Evolutionary conservation across 2,113 vertebrate species (phyloP), one percentile per base, ranked within the genome.

Genomic region (Petrocephalus microphthalmus): DNA sequence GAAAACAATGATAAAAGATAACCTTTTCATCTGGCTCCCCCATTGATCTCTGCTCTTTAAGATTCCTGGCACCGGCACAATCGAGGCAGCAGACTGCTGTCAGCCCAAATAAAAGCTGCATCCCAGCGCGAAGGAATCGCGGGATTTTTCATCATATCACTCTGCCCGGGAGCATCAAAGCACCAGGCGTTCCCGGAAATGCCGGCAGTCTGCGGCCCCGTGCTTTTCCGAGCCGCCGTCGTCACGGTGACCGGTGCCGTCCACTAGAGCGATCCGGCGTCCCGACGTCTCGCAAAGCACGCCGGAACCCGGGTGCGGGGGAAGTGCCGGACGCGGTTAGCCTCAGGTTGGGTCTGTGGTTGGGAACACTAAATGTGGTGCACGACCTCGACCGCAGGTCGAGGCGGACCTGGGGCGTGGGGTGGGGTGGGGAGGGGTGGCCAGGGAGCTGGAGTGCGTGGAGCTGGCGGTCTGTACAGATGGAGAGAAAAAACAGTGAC

Each of bases 11-110:
- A 54, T 85, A 25, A 53, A 83, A 83, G 52, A 10, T 85, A 85
- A 85, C 84, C 84, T 85, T 85, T 85, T 42, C 52, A 85, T 85
- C 84, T 56, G 45, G 52, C 52, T 54, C 84, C n/a, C 52, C 84
- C 29, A 85, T 56, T 85, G 84, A 85, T 85, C 84, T 17, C 22
- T 8, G 22, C 25, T 85, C 15, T 85, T 53, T 8, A 54, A 53
- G 25, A 56, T 37, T 56, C 49, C 49, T 29, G 82, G 82, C n/a
- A 84, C 47, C 49, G 29, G n/a, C 49, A 29, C 8, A 51, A 81
- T 6, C 5, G 47, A 13, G 11, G n/a, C 82, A 53, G 19, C 49
- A 51, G 45, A 51, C 82, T 84, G 52, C 29, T 54, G 52, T 85
- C 52, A 54, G 29, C 84, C 13, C 45, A 54, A 85, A 54, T 54